phyloP scores from a whole-genome alignment of 2,113 vertebrate genomes.

The Calyptommatus sinebrachiatus region DNA sequence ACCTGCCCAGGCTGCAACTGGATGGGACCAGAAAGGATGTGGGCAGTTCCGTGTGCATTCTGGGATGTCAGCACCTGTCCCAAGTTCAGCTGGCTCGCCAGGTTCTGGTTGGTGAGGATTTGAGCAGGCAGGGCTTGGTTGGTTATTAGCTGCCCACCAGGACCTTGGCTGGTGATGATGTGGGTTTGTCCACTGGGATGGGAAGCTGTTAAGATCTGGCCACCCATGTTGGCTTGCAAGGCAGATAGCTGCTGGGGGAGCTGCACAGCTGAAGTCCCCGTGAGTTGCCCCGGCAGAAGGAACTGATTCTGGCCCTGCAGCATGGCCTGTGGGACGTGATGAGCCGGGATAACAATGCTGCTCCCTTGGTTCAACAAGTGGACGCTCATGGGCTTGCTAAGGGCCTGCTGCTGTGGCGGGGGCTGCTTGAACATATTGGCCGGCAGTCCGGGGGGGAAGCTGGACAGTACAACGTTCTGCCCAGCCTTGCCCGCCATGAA shows the following conservation, averaged over 20 bases:
- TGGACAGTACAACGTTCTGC: conserved; percentile 85
- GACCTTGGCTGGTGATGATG: conserved; percentile 85
- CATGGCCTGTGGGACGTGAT: conserved; percentile 84
- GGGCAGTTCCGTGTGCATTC: conserved; percentile 82
- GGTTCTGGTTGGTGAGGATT: conserved; percentile 88
- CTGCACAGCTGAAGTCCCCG: conserved; percentile 58
- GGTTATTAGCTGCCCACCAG: conserved; percentile 84
- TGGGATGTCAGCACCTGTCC: conserved; percentile 85
- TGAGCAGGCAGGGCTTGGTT: conserved; percentile 75
- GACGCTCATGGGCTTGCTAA: conserved; percentile 90
- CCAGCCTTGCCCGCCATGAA: conserved; percentile 88
- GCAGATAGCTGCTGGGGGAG: conserved; percentile 74
- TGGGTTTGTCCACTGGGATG: conserved; percentile 75
- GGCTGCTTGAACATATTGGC: conserved; percentile 77
- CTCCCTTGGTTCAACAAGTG: conserved; percentile 90
- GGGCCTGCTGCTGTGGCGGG: conserved; percentile 70
- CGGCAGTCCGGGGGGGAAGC: conserved; percentile 84
- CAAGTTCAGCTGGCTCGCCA: conserved; percentile 79
- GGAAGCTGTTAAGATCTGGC: conserved; percentile 83
- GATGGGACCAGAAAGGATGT: conserved; percentile 89
- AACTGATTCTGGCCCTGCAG: conserved; percentile 86
- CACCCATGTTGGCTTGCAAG: conserved; percentile 77
- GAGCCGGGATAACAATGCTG: conserved; percentile 93
- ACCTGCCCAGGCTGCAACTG: conserved; percentile 89
- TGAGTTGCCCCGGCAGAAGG: conserved; percentile 73